Conservation (phyloP, 2,113 vertebrate genomes). For the Baryphthengus martii region DNA sequence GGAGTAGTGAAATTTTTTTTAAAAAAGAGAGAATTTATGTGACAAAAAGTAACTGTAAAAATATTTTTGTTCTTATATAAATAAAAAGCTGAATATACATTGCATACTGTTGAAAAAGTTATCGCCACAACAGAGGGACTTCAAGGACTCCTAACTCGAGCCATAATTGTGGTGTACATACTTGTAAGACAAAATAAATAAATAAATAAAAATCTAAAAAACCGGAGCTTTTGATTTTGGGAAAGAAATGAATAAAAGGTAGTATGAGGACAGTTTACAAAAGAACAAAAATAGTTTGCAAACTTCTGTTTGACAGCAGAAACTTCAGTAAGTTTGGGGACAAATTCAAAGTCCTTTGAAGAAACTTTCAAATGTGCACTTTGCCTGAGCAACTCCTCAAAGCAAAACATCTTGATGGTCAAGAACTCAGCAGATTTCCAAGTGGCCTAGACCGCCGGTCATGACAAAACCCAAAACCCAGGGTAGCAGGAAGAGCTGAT, state of each 20-base stretch:
- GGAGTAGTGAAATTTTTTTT: neutral
- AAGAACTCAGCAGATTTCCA: neutral
- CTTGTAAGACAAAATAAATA: neutral
- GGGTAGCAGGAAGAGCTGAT: neutral
- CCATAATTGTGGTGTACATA: neutral
- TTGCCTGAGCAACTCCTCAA: neutral
- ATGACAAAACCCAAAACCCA: neutral
- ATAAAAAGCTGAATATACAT: neutral
- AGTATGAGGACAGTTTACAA: neutral
- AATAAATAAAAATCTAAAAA: neutral
- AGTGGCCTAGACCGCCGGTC: rapidly evolving
- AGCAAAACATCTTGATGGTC: neutral
- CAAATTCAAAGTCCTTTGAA: neutral
- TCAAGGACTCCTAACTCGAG: neutral
- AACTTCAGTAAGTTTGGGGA: neutral
- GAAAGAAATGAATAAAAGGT: neutral
- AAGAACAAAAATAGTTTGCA: neutral
- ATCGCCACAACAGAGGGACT: slow-evolving; percentile 16
- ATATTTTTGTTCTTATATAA: slow-evolving; percentile 4
- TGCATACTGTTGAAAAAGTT: neutral
- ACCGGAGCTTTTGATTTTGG: neutral
- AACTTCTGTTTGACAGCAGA: neutral
- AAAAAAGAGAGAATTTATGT: neutral
- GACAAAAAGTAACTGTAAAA: slow-evolving; percentile 20
- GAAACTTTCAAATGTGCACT: neutral